These are phyloP conservation scores for Asobara japonica DNA, from an alignment of 1,140 invertebrate species.

Conservation along the genomic window DNA sequence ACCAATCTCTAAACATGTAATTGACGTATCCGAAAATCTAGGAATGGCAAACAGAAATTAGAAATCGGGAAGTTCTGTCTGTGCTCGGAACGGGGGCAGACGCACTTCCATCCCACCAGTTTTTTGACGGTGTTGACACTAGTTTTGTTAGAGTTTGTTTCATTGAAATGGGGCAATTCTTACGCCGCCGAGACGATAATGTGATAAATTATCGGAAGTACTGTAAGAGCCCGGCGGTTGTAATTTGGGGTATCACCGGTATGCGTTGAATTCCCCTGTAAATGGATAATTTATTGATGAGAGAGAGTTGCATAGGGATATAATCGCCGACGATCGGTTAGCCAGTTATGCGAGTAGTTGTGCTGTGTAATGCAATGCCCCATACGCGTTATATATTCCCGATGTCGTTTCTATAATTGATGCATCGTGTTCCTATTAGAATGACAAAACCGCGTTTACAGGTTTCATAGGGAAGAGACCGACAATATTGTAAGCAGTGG, in stretches of 20 bases:
- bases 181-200: neutral
- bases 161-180: neutral
- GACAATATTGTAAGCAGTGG: neutral
- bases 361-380: constrained; percentile 47
- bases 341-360: constrained; percentile 46
- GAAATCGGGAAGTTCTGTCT: too few species aligned
- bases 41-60: too few species aligned
- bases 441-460: constrained; percentile 51
- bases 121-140: too few species aligned
- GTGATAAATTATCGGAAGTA: neutral
- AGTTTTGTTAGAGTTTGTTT: neutral
- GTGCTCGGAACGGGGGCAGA: too few species aligned
- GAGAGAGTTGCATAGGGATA: constrained; percentile 57
- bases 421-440: constrained; percentile 57
- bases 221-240: constrained; percentile 7
- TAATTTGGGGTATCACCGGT: constrained; percentile 6
- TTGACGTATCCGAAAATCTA: too few species aligned
- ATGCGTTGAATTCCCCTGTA: constrained; percentile 17
- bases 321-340: constrained; percentile 54
- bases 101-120: too few species aligned
- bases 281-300: constrained; percentile 9
- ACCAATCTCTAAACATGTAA: too few species aligned
- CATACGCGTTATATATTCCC: constrained; percentile 16
- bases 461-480: neutral
- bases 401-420: constrained; percentile 60